phyloP scores from a whole-genome alignment of 2,797 vertebrate genomes.

The Okamejei kenojei region DNA sequence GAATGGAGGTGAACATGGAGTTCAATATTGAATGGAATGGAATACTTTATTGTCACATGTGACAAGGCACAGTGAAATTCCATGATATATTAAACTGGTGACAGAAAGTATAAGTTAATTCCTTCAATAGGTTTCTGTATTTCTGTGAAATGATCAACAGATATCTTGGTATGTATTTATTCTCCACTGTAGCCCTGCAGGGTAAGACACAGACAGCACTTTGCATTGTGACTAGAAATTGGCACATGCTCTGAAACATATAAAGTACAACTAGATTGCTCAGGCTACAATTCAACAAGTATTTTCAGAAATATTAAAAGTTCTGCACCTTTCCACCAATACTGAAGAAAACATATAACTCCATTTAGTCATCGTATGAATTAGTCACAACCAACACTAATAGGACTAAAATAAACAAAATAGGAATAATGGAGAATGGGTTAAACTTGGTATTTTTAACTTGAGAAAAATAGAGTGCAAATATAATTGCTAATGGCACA shows the following conservation, averaged over 20 bases:
- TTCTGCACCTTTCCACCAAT: neutral
- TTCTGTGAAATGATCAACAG: neutral
- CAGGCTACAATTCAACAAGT: neutral
- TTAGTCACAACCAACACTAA: neutral
- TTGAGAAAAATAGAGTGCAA: neutral
- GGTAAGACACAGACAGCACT: neutral
- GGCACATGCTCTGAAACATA: neutral
- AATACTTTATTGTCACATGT: no score
- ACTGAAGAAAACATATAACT: neutral
- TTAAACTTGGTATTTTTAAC: no score
- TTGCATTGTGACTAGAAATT: neutral
- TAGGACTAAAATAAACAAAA: neutral
- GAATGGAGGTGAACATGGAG: no score
- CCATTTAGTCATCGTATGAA: neutral
- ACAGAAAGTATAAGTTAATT: neutral
- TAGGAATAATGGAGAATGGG: no score
- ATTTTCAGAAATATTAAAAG: neutral
- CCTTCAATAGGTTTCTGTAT: neutral
- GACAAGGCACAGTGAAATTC: no score
- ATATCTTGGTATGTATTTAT: neutral
- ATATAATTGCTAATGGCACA: neutral
- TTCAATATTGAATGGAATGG: no score
- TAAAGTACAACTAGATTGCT: neutral
- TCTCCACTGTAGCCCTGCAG: neutral
- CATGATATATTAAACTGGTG: neutral